phyloP scores from a whole-genome alignment of 2,888 invertebrate genomes.

The Polymixis lichenea region DNA sequence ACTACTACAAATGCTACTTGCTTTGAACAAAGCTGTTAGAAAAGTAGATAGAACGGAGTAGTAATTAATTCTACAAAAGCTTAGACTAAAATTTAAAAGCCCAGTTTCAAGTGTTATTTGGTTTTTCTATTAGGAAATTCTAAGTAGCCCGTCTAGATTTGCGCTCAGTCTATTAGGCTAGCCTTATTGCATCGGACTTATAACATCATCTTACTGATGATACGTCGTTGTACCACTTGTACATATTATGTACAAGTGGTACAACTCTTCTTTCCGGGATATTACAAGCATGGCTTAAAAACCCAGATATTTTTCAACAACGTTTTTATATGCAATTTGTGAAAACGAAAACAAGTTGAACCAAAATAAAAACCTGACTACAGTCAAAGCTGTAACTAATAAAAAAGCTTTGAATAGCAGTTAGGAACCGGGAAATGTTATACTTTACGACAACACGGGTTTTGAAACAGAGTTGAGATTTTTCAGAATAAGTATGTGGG shows the following conservation, averaged over 20 bases:
- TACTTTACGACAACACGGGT: not conserved
- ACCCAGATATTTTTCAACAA: slow-evolving; percentile 25
- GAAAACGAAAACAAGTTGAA: slow-evolving; percentile 17
- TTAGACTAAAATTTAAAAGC: not conserved
- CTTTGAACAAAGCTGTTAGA: slow-evolving; percentile 30
- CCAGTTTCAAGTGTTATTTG: not conserved
- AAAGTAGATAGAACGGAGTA: slow-evolving; percentile 15
- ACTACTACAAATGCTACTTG: slow-evolving; percentile 36
- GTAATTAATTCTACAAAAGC: slow-evolving; percentile 11
- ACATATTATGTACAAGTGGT: no score
- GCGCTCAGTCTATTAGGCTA: not conserved
- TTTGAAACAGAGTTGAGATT: not conserved
- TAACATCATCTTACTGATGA: not conserved
- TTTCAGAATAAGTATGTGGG: not conserved
- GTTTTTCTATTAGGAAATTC: slow-evolving; percentile 10
- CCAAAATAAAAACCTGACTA: slow-evolving; percentile 14
- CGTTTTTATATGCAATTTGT: slow-evolving; percentile 32
- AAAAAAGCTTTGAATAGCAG: not conserved
- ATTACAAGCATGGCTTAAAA: not conserved
- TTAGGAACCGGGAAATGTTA: not conserved
- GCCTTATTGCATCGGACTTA: not conserved
- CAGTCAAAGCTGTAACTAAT: slow-evolving; percentile 21
- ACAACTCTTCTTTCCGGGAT: not conserved
- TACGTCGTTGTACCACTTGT: no score
- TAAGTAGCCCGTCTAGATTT: not conserved